Evolutionary conservation across 2,888 invertebrate genomes (phyloP).

Genomic region (Pycnomerus fuliginosus): DNA sequence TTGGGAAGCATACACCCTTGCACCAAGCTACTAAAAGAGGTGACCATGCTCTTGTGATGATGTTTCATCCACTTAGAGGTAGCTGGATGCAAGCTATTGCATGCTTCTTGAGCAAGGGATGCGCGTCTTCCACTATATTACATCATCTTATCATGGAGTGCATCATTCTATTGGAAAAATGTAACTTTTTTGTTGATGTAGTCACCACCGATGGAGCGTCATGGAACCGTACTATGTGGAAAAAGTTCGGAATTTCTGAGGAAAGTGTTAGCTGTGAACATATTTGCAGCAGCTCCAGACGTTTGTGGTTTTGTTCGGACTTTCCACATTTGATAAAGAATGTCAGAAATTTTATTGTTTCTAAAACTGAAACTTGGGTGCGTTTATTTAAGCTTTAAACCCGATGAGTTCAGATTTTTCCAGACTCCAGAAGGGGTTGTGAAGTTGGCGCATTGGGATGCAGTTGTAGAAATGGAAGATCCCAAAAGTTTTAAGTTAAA

Average conservation of each 20-base stretch:
- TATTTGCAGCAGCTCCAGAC: constrained; percentile 8
- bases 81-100: not conserved
- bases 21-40: constrained; percentile 7
- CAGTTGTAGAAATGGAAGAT: constrained; percentile 1
- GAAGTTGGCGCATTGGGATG: not conserved
- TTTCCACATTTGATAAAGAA: constrained; percentile 21
- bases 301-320: constrained; percentile 21
- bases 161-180: constrained; percentile 18
- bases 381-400: not conserved
- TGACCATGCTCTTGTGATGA: constrained; percentile 21
- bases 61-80: constrained; percentile 24
- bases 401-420: not conserved
- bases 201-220: constrained; percentile 23
- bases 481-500: constrained; percentile 4
- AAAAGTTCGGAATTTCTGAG: constrained; percentile 16
- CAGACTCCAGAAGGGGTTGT: constrained; percentile 1
- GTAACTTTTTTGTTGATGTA: constrained; percentile 21
- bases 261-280: constrained; percentile 15
- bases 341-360: constrained; percentile 8
- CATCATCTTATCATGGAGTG: constrained; percentile 17
- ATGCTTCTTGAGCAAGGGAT: constrained; percentile 14
- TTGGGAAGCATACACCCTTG: constrained; percentile 12
- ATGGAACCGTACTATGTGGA: constrained; percentile 27
- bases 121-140: constrained; percentile 9
- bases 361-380: not conserved